Percentiles rank a stretch among this genome's conserved stretches.
Evolutionary conservation across 2,113 vertebrate genomes (phyloP).

Genomic region (Solea solea): DNA sequence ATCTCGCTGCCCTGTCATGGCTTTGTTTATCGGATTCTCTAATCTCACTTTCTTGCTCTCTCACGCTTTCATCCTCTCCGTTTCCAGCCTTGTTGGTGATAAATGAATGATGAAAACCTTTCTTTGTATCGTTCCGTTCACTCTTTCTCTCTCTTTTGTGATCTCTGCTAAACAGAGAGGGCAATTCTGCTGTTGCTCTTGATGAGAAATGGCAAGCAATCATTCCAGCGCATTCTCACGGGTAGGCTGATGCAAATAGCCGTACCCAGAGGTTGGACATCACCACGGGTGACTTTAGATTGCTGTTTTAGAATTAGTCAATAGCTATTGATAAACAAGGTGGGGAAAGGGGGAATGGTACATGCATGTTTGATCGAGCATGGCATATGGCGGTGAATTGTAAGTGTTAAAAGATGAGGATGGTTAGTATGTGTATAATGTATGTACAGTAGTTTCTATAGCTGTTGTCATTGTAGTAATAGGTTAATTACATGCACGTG

Average conservation of each 20-base stretch:
- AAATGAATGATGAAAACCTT: background rate
- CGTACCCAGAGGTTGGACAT: conserved; percentile 72
- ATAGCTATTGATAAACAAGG: conserved; percentile 78
- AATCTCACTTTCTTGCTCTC: conserved; percentile 33
- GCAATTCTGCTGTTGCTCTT: conserved; percentile 66
- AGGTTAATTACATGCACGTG: background rate
- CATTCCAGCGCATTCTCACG: conserved; percentile 42
- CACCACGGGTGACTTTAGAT: conserved; percentile 70
- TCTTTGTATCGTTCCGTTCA: conserved; percentile 11
- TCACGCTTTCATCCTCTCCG: conserved; percentile 22
- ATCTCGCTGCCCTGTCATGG: conserved; percentile 37
- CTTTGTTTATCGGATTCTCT: conserved; percentile 52
- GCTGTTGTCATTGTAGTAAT: conserved; percentile 1
- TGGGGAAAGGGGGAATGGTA: conserved; percentile 48
- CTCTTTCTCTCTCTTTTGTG: conserved; percentile 53
- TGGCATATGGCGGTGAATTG: conserved; percentile 57
- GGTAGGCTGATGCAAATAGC: conserved; percentile 60
- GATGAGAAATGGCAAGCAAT: conserved; percentile 80
- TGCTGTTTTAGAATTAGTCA: conserved; percentile 76
- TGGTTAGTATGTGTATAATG: conserved; percentile 14
- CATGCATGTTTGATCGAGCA: conserved; percentile 74
- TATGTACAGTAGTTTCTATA: background rate
- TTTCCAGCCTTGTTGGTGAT: background rate
- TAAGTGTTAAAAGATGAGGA: conserved; percentile 43
- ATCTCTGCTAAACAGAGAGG: conserved; percentile 71